Evolutionary conservation across 92 coral and sea anemone genomes (phyloP), one percentile per base, ranked within the genome.

Genomic region (Epizoanthus rinbou): DNA sequence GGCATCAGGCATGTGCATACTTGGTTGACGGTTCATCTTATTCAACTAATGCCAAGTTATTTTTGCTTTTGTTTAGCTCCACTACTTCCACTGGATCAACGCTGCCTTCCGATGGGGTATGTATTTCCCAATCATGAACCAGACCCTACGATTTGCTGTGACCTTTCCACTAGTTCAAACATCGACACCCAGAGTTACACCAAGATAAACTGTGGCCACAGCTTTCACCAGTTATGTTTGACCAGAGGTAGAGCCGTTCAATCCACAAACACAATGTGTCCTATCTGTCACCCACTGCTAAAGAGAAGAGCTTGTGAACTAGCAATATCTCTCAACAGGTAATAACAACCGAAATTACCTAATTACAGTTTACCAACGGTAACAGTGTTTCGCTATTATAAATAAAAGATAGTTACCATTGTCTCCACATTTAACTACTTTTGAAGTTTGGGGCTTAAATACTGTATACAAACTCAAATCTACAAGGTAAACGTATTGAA

Each of bases 41-140:
- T n/a, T n/a, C n/a, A 70, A 41, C 5, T 2, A 6, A 25, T 5
- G 33, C 22, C 25, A 66, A 22, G 11, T 28, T 70, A 0, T 41
- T 43, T 19, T 2, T 60, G 3, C 22, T 60, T 60, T 6, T n/a
- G n/a, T n/a, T 70, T n/a, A 70, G 75, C 75, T 18, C 18, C 45
- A 70, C 75, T 70, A 39, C 16, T 70, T 70, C 45, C 75, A 4
- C 8, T 43, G 75, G 75, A 70, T 57, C 58, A 70, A 18, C 75
- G 56, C 2, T 41, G 75, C 57, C 75, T 70, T 45, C 75, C 75
- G 13, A 70, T 70, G 75, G 75, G 75, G 10, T 69, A 70, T 43
- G 75, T 31, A 56, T 70, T 70, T 31, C 16, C 35, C 6, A 57
- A 8, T 3, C n/a, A 70, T 39, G 75, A 70, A 70, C 58, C 75